Conservation (phyloP, 2,113 vertebrate species). For the Arenaria interpres region DNA sequence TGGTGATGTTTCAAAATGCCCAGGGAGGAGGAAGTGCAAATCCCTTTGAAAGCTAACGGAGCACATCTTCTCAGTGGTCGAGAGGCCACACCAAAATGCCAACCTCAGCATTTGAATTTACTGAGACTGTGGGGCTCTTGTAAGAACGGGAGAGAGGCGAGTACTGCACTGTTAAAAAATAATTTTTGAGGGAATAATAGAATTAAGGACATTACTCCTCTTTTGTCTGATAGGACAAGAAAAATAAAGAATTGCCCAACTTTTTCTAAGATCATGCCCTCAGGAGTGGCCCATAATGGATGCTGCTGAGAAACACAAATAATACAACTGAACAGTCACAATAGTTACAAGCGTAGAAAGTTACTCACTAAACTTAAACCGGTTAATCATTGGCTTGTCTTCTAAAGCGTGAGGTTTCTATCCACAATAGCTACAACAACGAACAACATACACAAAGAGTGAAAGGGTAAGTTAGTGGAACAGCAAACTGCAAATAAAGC, state of each 20-base stretch:
- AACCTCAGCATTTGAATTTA: neutral
- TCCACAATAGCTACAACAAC: constrained; percentile 31
- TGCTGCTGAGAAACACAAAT: neutral
- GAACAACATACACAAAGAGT: constrained; percentile 3
- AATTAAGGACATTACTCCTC: neutral
- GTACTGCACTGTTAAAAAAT: neutral
- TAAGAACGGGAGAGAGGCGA: neutral
- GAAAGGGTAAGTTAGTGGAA: constrained; percentile 27
- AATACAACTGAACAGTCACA: constrained; percentile 2
- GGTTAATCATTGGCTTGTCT: constrained; percentile 52
- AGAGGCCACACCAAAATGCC: neutral
- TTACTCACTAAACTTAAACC: constrained; percentile 50
- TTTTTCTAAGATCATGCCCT: neutral
- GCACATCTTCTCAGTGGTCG: neutral
- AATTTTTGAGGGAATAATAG: neutral
- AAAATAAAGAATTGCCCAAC: neutral
- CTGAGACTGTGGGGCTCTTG: neutral
- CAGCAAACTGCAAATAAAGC: constrained; percentile 7
- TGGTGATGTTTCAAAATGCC: neutral
- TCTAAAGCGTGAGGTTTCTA: constrained; percentile 17
- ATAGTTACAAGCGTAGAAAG: neutral
- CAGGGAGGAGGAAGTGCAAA: neutral
- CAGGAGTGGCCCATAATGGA: neutral
- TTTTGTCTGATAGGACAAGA: neutral
- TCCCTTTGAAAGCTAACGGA: neutral